These are phyloP conservation scores for Mus pahari DNA, from an alignment of 2,113 vertebrate species.

Conservation along the genomic window DNA sequence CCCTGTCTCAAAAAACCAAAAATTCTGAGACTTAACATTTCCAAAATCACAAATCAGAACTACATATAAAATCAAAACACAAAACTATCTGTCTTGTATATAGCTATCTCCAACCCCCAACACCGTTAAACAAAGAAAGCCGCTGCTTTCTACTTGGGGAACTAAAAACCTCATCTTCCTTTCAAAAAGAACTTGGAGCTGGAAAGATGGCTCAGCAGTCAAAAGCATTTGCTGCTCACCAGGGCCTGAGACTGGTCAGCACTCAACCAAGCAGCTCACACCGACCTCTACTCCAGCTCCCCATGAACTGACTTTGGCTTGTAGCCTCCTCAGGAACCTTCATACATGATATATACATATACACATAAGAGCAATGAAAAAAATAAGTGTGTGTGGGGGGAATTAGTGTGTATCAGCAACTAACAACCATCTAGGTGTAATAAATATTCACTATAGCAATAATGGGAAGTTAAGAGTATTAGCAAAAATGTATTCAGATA, in stretches of 20 bases:
- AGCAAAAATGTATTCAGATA: slow-evolving; percentile 34
- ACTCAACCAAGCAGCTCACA: not conserved
- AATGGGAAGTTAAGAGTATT: slow-evolving; percentile 16
- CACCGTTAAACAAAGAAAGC: not conserved
- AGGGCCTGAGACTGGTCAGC: not conserved
- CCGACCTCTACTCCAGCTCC: not conserved
- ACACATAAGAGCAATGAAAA: not conserved
- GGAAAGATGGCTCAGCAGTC: not conserved
- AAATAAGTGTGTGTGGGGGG: not conserved
- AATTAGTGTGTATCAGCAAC: not conserved
- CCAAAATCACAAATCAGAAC: slow-evolving; percentile 7
- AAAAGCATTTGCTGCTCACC: not conserved
- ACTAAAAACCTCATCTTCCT: slow-evolving; percentile 10
- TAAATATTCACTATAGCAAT: slow-evolving; percentile 23
- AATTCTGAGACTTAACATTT: slow-evolving; percentile 37
- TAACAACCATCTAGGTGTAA: not conserved
- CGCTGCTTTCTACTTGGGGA: slow-evolving; percentile 45
- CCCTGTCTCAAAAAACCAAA: no score
- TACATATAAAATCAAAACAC: slow-evolving; percentile 31
- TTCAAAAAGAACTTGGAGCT: slow-evolving; percentile 16
- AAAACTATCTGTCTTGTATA: not conserved
- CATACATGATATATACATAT: not conserved
- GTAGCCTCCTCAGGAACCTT: not conserved
- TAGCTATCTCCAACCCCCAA: not conserved
- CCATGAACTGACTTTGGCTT: not conserved